A percentile compares a stretch with the other conserved stretches of the same genome.
phyloP scores from a whole-genome alignment of 1,140 invertebrate genomes.

The Probaryconus sp. region DNA sequence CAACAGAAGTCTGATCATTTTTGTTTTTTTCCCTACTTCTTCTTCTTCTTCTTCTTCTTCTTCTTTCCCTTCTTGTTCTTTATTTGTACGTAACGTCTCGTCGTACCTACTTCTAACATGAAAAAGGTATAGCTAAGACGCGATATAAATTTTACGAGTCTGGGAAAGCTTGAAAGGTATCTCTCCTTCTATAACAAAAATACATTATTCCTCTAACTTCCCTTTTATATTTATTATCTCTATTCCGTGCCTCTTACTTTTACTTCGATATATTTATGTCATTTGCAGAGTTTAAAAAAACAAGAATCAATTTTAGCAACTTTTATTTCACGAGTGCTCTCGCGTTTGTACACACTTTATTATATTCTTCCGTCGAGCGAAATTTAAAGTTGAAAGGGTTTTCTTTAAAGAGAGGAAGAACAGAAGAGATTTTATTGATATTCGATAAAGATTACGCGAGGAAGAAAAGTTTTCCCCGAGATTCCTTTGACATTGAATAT shows the following conservation, averaged over 20 bases:
- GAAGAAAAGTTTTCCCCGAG: no score
- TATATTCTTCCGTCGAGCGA: no score
- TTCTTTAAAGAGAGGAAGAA: no score
- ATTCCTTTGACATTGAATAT: no score
- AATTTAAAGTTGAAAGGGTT: no score
- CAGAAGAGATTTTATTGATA: no score
- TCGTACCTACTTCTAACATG: neutral
- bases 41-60: no score
- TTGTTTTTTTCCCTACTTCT: constrained; percentile 31
- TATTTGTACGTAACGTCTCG: constrained; percentile 8
- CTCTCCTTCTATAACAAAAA: constrained; percentile 23
- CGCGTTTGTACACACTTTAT: no score
- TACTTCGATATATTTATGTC: constrained; percentile 8
- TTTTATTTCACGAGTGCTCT: no score
- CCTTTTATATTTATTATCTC: constrained; percentile 29
- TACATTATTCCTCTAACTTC: constrained; percentile 12
- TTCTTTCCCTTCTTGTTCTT: no score
- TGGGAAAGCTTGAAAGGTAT: constrained; percentile 18
- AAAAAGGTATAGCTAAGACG: constrained; percentile 14
- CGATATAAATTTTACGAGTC: constrained; percentile 22
- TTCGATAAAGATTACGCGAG: no score
- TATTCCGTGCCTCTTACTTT: no score
- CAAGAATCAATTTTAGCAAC: constrained; percentile 1
- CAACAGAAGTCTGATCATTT: constrained; percentile 36
- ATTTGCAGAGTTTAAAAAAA: neutral